phyloP scores from a whole-genome alignment of 2,888 invertebrate species.

The Galerucella calmariensis region DNA sequence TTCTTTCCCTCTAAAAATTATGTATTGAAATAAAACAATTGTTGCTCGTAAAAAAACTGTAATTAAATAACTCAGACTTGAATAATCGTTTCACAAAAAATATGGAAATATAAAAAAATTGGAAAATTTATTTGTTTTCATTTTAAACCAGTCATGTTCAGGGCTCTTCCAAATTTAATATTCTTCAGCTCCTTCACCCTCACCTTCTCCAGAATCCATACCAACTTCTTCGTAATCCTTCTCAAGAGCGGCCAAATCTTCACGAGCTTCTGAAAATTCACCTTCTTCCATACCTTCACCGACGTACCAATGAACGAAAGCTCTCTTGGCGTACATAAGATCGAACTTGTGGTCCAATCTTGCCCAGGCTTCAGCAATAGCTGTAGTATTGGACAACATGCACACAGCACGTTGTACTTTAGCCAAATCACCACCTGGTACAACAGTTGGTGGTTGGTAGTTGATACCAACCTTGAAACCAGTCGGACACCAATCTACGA shows the following conservation, averaged over 20 bases:
- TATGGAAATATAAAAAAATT: conserved; percentile 29
- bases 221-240: conserved; percentile 91
- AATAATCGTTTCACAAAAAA: conserved; percentile 37
- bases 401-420: conserved; percentile 97
- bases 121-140: not conserved
- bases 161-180: conserved; percentile 67
- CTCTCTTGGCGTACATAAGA: conserved; percentile 95
- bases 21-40: conserved; percentile 30
- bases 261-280: conserved; percentile 88
- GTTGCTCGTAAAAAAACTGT: conserved; percentile 42
- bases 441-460: conserved; percentile 94
- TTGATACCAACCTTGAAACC: conserved; percentile 88
- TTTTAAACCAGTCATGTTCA: conserved; percentile 3
- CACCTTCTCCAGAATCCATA: conserved; percentile 86
- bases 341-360: conserved; percentile 96
- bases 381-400: conserved; percentile 98
- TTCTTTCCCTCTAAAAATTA: not conserved
- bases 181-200: conserved; percentile 84
- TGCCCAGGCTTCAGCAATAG: conserved; percentile 97
- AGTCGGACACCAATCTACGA: conserved; percentile 92
- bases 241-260: conserved; percentile 83
- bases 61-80: conserved; percentile 43
- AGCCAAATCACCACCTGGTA: conserved; percentile 94
- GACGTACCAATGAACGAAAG: conserved; percentile 96
- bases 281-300: conserved; percentile 90